phyloP scores from a whole-genome alignment of 2,113 vertebrate species.

The Tauraco erythrolophus region DNA sequence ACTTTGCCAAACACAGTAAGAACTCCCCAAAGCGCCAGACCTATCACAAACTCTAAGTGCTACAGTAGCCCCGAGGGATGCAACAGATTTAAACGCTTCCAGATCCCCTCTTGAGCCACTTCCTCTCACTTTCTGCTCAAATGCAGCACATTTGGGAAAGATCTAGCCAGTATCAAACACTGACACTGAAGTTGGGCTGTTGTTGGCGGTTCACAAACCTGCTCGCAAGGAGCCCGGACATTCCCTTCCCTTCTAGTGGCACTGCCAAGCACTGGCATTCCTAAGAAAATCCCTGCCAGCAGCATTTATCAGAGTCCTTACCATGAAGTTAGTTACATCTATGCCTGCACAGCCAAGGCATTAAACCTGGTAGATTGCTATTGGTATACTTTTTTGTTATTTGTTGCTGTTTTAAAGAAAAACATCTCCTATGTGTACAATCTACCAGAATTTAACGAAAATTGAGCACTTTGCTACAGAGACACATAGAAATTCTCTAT shows the following conservation, averaged over 20 bases:
- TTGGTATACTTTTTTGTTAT: not conserved
- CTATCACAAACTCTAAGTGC: not conserved
- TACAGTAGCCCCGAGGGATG: not conserved
- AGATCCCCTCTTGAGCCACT: not conserved
- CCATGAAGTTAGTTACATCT: not conserved
- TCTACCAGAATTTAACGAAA: not conserved
- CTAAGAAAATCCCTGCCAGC: not conserved
- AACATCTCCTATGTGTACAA: no score
- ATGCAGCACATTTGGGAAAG: not conserved
- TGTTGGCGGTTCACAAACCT: not conserved
- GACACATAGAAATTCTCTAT: not conserved
- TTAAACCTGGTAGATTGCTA: not conserved
- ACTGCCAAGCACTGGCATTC: not conserved
- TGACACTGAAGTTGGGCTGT: not conserved
- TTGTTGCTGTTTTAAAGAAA: not conserved
- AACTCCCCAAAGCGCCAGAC: not conserved
- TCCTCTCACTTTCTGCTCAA: not conserved
- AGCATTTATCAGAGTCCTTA: not conserved
- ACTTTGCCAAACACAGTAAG: not conserved
- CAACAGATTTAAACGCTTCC: not conserved
- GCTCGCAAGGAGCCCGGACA: not conserved
- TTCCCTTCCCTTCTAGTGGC: slow-evolving; percentile 51
- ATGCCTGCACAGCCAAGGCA: not conserved
- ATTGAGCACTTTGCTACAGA: not conserved
- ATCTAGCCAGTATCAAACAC: not conserved